phyloP scores from a whole-genome alignment of 2,888 invertebrate genomes.

The Adineta ricciae region DNA sequence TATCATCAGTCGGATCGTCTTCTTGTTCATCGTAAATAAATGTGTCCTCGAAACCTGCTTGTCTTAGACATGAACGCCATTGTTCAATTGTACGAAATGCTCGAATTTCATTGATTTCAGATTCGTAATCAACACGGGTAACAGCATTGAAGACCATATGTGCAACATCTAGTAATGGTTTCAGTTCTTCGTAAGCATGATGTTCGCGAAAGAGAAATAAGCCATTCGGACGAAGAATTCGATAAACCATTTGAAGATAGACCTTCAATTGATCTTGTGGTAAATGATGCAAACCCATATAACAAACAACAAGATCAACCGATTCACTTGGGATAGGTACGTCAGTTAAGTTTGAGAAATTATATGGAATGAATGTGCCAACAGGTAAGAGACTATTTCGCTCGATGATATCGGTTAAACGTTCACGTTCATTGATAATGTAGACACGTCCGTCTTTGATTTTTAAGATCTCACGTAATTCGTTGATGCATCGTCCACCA shows the following conservation, averaged over 20 bases:
- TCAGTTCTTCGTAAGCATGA: not conserved
- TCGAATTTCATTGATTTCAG: not conserved
- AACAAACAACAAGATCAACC: not conserved
- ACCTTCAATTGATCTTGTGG: not conserved
- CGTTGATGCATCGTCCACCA: constrained; percentile 1
- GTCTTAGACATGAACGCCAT: constrained; percentile 12
- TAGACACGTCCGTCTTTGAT: not conserved
- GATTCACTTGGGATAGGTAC: constrained; percentile 11
- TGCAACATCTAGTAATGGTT: constrained; percentile 14
- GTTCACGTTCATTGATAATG: not conserved
- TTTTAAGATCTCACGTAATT: not conserved
- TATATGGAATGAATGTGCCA: not conserved
- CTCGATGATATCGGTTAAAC: not conserved
- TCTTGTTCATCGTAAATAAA: constrained; percentile 21
- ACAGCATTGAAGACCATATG: constrained; percentile 2
- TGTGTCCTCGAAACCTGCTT: constrained; percentile 7
- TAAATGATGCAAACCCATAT: constrained; percentile 22
- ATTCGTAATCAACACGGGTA: constrained; percentile 3
- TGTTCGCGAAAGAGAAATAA: constrained; percentile 19
- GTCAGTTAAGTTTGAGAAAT: not conserved
- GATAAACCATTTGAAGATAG: not conserved
- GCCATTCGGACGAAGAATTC: constrained; percentile 16
- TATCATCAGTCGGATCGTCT: constrained; percentile 19
- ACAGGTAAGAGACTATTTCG: not conserved
- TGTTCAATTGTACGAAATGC: constrained; percentile 20